Percentiles rank a stretch among this genome's conserved stretches.
These are phyloP conservation scores for Cheilinus undulatus DNA, from an alignment of 2,113 vertebrate genomes.

Conservation along the genomic window DNA sequence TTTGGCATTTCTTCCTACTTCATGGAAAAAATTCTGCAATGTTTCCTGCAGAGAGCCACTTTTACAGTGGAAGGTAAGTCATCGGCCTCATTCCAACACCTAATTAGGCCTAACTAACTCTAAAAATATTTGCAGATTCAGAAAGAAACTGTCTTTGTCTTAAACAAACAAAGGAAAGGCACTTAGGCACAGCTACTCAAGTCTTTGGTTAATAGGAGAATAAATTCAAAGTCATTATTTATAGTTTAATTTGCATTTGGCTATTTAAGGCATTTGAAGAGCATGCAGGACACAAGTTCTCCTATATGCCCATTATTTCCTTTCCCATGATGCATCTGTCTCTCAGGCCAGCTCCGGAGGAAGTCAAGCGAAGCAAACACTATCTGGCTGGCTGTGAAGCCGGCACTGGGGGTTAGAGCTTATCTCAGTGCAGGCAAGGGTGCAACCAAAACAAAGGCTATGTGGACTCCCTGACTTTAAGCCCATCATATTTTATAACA, in stretches of 20 bases:
- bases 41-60: constrained; percentile 5
- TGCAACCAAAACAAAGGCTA: constrained; percentile 49
- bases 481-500: constrained; percentile 32
- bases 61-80: constrained; percentile 7
- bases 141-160: constrained; percentile 16
- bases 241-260: constrained; percentile 25
- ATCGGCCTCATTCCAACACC: constrained; percentile 6
- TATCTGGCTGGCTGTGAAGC: constrained; percentile 65
- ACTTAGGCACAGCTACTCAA: not conserved
- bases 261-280: constrained; percentile 39
- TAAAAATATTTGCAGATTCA: constrained; percentile 35
- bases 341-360: constrained; percentile 54
- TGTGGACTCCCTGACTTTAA: constrained; percentile 38
- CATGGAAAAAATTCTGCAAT: not conserved
- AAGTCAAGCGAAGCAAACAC: constrained; percentile 71
- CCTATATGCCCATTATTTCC: constrained; percentile 21
- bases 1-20: not conserved
- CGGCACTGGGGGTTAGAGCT: constrained; percentile 45
- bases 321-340: constrained; percentile 67
- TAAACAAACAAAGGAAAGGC: constrained; percentile 1
- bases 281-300: constrained; percentile 24
- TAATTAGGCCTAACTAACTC: constrained; percentile 34
- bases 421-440: constrained; percentile 45
- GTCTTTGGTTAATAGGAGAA: constrained; percentile 7
- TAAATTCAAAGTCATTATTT: constrained; percentile 17